Evolutionary conservation across 1,140 invertebrate species (phyloP), one percentile per base, ranked within the genome.

Genomic region (Sarcophaga bullata): DNA sequence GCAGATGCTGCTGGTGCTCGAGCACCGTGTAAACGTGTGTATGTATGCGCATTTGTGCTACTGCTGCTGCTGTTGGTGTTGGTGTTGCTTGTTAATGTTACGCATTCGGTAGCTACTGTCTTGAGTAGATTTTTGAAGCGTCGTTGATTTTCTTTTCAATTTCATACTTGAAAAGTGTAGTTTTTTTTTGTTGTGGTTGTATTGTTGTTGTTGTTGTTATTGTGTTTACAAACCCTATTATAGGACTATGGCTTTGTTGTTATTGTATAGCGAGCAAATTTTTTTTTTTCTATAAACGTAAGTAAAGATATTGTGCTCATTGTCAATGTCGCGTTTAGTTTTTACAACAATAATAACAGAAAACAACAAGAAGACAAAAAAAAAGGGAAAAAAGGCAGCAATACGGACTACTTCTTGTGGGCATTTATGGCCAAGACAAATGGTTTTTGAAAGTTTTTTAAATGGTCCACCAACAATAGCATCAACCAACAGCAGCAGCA

Each of bases 311-410:
- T 19, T 68, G 17, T 78, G 15, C 49, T 50, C 75, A 78, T 78
- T 78, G 75, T 78, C 75, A 78, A 78, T 78, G 75, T 78, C 75
- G 75, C 75, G 52, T 78, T 78, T 52, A 78, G 50, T 78, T 78
- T 37, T 37, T 37, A 37, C 25, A 37, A 37, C 25, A 37, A 37
- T 37, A 37, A 37, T 37, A 37, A 37, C 25, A 37, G 25, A 37
- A 37, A 37, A 37, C 25, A 37, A 37, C 25, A 37, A 37, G 4
- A 37, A 37, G 4, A 37, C 1, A 37, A 37, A 37, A 37, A 37
- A 37, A 37, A 37, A 37, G 1, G 25, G 25, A 37, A 37, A 37
- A 37, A 37, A 37, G 1, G 4, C 25, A 37, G 25, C 25, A 37
- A 37, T 37, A 37, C 25, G 25, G 25, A 37, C 25, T 78, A 68